phyloP scores from a whole-genome alignment of 2,888 invertebrate species.

The Heliconius hortense region DNA sequence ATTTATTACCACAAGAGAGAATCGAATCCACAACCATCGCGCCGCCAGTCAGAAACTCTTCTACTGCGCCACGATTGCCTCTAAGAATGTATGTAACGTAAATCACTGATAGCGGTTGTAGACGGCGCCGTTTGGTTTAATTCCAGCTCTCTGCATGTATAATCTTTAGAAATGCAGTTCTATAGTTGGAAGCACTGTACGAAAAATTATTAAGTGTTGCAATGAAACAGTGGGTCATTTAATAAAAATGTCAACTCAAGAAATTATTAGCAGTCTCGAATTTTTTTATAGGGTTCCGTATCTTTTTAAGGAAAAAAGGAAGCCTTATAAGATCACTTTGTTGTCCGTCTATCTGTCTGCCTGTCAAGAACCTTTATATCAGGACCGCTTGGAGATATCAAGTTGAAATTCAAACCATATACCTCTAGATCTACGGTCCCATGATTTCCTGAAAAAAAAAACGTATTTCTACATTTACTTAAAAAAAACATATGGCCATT shows the following conservation, averaged over 20 bases:
- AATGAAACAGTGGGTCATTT: constrained; percentile 5
- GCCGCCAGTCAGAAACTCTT: neutral
- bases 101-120: constrained; percentile 65
- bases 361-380: no score
- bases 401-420: no score
- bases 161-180: constrained; percentile 46
- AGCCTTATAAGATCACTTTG: no score
- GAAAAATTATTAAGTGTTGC: constrained; percentile 17
- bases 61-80: constrained; percentile 29
- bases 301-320: no score
- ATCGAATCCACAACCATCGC: neutral
- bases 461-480: no score
- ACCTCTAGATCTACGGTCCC: no score
- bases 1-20: neutral
- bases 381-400: no score
- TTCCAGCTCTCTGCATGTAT: constrained; percentile 59
- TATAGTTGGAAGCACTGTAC: constrained; percentile 22
- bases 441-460: no score
- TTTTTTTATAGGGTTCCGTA: neutral
- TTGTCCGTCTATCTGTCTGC: no score
- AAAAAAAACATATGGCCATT: no score
- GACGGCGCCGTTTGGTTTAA: constrained; percentile 59
- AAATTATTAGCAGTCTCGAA: neutral
- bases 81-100: constrained; percentile 66
- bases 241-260: constrained; percentile 7